Percentiles rank a stretch among this genome's conserved stretches.
Evolutionary conservation across 1,140 invertebrate species (phyloP).

Genomic region (Sminthurides bifidus): DNA sequence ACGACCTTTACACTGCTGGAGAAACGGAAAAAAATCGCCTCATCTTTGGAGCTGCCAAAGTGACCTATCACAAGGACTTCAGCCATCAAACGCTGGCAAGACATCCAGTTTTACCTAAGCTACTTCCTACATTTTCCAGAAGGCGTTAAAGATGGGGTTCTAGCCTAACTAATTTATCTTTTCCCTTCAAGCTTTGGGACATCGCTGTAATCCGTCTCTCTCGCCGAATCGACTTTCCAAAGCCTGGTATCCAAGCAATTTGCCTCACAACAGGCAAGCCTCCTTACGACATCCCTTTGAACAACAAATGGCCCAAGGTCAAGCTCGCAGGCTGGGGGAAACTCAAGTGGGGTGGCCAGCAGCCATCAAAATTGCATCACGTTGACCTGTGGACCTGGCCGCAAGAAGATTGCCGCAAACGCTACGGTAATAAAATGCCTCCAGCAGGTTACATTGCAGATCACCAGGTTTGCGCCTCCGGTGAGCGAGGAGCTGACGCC

Average conservation of each 20-base stretch:
- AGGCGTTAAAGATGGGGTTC: too few relatives aligned
- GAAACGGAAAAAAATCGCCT: not conserved
- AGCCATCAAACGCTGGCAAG: slow-evolving; percentile 14
- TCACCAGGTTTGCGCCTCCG: slow-evolving; percentile 7
- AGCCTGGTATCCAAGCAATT: not conserved
- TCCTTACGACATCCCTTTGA: not conserved
- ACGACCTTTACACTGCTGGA: slow-evolving; percentile 10
- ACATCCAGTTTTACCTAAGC: not conserved
- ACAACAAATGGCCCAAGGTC: not conserved
- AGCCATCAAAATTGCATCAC: not conserved
- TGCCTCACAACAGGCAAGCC: not conserved
- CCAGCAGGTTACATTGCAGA: not conserved
- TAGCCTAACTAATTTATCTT: not conserved
- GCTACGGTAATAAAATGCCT: not conserved
- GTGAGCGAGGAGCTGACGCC: slow-evolving; percentile 1
- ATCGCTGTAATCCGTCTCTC: slow-evolving; percentile 1
- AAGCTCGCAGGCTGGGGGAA: not conserved
- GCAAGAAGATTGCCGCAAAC: not conserved
- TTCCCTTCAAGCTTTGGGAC: not conserved
- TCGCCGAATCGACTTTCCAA: not conserved
- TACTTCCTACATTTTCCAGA: not conserved
- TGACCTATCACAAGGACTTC: slow-evolving; percentile 1
- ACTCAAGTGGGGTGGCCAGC: not conserved
- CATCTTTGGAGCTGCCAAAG: not conserved
- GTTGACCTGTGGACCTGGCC: not conserved